phyloP scores from a whole-genome alignment of 2,113 vertebrate genomes.

The Pogonocichla stellata region DNA sequence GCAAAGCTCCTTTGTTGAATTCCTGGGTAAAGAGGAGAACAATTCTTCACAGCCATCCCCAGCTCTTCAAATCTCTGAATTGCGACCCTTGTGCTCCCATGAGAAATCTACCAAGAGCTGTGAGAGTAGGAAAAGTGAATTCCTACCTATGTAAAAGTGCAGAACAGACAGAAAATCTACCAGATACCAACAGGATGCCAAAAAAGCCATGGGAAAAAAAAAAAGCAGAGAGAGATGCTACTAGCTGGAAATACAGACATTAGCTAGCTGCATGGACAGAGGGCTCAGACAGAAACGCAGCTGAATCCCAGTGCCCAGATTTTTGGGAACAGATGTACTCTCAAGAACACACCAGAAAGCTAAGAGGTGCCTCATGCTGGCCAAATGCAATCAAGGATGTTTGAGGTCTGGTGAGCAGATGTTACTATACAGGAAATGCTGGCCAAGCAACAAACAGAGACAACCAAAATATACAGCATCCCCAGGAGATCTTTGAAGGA shows the following conservation, averaged over 20 bases:
- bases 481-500: constrained; percentile 10
- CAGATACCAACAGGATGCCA: neutral
- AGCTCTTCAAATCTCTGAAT: neutral
- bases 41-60: neutral
- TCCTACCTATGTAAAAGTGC: neutral
- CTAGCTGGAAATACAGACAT: neutral
- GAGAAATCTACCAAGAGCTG: neutral
- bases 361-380: neutral
- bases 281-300: neutral
- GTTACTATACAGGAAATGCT: constrained; percentile 19
- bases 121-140: neutral
- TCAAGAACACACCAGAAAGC: neutral
- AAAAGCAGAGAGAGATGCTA: neutral
- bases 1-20: neutral
- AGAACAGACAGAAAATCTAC: neutral
- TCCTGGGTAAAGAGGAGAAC: neutral
- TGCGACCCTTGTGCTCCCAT: neutral
- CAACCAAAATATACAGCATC: constrained; percentile 3
- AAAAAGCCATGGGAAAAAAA: neutral
- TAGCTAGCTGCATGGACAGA: neutral
- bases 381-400: neutral
- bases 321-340: neutral
- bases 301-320: neutral
- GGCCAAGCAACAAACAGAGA: constrained; percentile 44
- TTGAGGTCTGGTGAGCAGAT: constrained; percentile 51